Percentiles rank a stretch among this genome's conserved stretches.
These are phyloP conservation scores for Urocitellus parryii DNA, from an alignment of 2,113 vertebrate genomes.

Conservation along the genomic window DNA sequence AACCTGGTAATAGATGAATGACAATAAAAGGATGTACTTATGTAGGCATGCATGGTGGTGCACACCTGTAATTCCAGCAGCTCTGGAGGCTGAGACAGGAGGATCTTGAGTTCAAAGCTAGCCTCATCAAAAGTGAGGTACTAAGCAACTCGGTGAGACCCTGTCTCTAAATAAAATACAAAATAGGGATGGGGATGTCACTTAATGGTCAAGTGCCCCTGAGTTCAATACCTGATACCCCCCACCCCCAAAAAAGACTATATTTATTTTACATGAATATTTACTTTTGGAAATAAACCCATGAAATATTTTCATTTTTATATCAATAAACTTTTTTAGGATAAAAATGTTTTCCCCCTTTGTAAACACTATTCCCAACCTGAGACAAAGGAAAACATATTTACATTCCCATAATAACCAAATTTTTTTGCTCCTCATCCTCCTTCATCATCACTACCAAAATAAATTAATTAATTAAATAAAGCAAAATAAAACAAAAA, in stretches of 20 bases:
- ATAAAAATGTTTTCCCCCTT: not conserved
- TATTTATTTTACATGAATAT: not conserved
- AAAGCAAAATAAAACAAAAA: not conserved
- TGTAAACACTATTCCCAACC: not conserved
- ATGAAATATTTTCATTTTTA: not conserved
- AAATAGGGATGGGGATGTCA: no score
- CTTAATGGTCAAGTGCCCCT: no score
- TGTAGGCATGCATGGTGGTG: no score
- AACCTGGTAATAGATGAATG: not conserved
- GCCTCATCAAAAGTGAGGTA: no score
- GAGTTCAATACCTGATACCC: no score
- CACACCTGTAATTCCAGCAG: no score
- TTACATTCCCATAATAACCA: not conserved
- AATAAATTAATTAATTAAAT: not conserved
- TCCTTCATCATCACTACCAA: not conserved
- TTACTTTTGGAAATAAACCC: not conserved
- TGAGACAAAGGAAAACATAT: not conserved
- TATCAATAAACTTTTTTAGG: not conserved
- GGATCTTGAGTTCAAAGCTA: no score
- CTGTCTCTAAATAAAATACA: no score
- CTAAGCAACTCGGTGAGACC: no score
- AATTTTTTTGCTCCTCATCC: not conserved
- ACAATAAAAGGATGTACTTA: not conserved
- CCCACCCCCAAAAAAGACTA: not conserved
- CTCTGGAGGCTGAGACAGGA: no score